Evolutionary conservation across 2,113 vertebrate species (phyloP), one percentile per base, ranked within the genome.

Genomic region (Dipodomys ordii): DNA sequence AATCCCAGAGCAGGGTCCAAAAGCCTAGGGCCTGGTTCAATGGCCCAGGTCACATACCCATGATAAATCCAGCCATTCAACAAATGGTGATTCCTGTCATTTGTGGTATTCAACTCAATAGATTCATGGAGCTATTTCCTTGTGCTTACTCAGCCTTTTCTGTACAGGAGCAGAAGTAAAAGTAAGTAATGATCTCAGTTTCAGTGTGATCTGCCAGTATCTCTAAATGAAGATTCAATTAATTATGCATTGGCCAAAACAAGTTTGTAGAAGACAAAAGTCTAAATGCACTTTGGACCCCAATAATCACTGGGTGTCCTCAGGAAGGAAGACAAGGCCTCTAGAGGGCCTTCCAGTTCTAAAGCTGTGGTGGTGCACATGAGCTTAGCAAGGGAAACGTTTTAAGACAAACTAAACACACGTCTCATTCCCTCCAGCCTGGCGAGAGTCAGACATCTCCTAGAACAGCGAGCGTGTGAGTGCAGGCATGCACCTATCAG

Each of bases 381-480:
- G 65, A 12, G 60, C 32, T 74, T 62, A 28, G 22, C 60, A 49
- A 53, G 57, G 9, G 65, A 35, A 62, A 76, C 6, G n/a, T 68
- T 71, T 62, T 57, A 12, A 67, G 78, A 44, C n/a, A 20, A 4
- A 7, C 3, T 32, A 44, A 44, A 32, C 3, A n/a, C 19, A 35
- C 7, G 62, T 19, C n/a, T n/a, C 20, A 2, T 7, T 46, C 71
- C 1, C 30, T 68, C 19, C 35, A n/a, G 27, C 44, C 30, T 16
- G 27, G 15, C 1, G 4, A 30, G 23, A 46, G 53, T 5, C 35
- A 53, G 62, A 57, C 22, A 10, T 27, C 35, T 91, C n/a, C 60
- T n/a, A 68, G 19, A n/a, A 6, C 74, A 2, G 27, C 20, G 23
- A 62, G 12, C 1, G 2, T 1, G 32, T 1, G 3, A 60, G 22